Conservation (phyloP, 2,888 invertebrate genomes). For the Epinotia ramella region DNA sequence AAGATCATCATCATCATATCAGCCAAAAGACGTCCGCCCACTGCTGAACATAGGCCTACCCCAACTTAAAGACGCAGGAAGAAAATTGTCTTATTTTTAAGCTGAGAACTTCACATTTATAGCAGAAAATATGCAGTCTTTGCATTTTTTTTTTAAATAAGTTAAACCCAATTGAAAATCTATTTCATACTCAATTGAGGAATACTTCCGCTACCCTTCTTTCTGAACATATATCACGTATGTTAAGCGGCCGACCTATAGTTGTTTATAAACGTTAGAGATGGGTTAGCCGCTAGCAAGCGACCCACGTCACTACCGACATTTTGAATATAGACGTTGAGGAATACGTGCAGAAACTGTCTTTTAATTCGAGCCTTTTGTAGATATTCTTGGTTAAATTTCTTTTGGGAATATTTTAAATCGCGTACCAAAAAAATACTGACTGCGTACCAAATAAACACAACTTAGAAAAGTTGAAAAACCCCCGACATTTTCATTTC, state of each 20-base stretch:
- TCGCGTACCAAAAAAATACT: no score
- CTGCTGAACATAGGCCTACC: no score
- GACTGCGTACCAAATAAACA: no score
- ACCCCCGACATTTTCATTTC: no score
- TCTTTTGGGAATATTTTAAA: background rate
- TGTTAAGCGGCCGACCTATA: conserved; percentile 24
- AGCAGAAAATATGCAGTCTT: no score
- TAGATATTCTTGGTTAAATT: background rate
- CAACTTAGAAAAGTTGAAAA: no score
- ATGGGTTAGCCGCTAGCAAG: background rate
- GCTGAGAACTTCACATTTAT: no score
- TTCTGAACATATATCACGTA: conserved; percentile 18
- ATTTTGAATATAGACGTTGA: conserved; percentile 33
- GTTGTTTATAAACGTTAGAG: background rate
- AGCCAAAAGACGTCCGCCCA: no score
- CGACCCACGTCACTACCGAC: conserved; percentile 40
- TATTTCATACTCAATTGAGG: background rate
- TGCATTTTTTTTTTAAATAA: no score
- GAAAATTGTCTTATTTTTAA: no score
- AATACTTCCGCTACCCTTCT: background rate
- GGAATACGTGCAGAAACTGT: background rate
- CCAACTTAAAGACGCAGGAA: no score
- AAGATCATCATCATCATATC: no score
- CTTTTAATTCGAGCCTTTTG: background rate
- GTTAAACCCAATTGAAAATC: background rate